These are phyloP conservation scores for Cryptosula pallasiana DNA, from an alignment of 2,888 invertebrate genomes.

Conservation along the genomic window DNA sequence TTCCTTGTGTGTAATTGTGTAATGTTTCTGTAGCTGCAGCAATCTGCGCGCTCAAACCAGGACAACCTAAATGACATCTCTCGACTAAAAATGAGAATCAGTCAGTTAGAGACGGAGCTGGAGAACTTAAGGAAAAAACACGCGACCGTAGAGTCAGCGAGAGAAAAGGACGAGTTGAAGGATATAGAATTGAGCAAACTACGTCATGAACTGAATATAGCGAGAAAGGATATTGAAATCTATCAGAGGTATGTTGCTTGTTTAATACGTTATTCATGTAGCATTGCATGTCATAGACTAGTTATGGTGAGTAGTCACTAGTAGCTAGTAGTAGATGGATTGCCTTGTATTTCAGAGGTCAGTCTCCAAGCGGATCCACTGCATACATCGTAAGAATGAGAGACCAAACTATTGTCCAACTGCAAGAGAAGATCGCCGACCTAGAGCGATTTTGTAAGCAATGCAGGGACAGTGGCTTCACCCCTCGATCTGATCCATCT, in stretches of 20 bases:
- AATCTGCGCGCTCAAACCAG: neutral
- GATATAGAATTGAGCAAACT: neutral
- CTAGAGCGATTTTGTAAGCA: neutral
- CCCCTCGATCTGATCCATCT: neutral
- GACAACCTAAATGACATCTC: neutral
- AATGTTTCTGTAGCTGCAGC: neutral
- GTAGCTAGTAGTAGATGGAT: too few relatives aligned
- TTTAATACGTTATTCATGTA: neutral
- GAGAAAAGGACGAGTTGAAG: neutral
- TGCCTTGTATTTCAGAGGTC: too few relatives aligned
- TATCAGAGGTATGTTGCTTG: slow-evolving; percentile 8
- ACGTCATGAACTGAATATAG: neutral
- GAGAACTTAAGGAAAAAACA: neutral
- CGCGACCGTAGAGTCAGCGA: neutral
- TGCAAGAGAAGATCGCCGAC: slow-evolving; percentile 14
- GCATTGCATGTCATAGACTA: too few relatives aligned
- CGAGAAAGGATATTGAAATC: neutral
- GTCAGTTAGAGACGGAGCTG: neutral
- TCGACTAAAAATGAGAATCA: neutral
- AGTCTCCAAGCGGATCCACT: slow-evolving; percentile 5
- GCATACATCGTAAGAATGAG: slow-evolving; percentile 17
- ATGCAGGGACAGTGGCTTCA: neutral
- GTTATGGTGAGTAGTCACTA: too few relatives aligned
- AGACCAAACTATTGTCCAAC: neutral
- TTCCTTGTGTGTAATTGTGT: too few relatives aligned